Evolutionary conservation across 64 coral and sea anemone species (phyloP).

Genomic region (Dendrophyllia cribrosa): DNA sequence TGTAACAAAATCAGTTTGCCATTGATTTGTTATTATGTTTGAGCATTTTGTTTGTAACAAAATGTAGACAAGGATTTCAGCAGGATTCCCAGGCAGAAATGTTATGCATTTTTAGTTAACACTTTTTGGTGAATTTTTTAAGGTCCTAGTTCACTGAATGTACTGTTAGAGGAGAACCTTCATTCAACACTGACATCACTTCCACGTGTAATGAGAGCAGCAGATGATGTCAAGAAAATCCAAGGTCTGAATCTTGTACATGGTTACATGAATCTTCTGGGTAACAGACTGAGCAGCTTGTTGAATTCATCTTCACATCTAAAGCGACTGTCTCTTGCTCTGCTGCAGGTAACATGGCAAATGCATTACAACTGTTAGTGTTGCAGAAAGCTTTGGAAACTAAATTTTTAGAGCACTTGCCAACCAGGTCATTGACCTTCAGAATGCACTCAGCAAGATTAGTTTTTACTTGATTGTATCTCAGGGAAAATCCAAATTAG

Average conservation of each 20-base stretch:
- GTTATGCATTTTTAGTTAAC: neutral
- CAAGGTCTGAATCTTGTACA: conserved; percentile 65
- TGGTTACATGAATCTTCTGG: conserved; percentile 84
- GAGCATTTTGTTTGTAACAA: too few species aligned
- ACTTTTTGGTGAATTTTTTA: neutral
- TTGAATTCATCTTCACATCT: conserved; percentile 79
- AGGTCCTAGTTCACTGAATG: conserved; percentile 63
- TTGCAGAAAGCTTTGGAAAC: neutral
- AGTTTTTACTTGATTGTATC: too few species aligned
- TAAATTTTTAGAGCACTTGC: neutral
- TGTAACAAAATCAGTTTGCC: too few species aligned
- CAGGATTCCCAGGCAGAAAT: too few species aligned
- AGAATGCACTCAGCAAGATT: too few species aligned
- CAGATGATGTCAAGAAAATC: conserved; percentile 78
- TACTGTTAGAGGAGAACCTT: conserved; percentile 87
- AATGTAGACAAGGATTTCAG: too few species aligned
- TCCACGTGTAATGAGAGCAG: conserved; percentile 79
- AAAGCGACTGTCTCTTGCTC: conserved; percentile 88
- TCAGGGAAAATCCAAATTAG: too few species aligned
- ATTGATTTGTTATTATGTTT: too few species aligned
- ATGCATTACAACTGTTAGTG: neutral
- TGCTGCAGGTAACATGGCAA: conserved; percentile 69
- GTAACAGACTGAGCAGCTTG: conserved; percentile 51
- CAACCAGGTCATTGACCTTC: neutral
- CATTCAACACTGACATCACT: conserved; percentile 68